Base-by-base conservation (phyloP, 1,140 invertebrate species). In the Drosophila arizonae region DNA sequence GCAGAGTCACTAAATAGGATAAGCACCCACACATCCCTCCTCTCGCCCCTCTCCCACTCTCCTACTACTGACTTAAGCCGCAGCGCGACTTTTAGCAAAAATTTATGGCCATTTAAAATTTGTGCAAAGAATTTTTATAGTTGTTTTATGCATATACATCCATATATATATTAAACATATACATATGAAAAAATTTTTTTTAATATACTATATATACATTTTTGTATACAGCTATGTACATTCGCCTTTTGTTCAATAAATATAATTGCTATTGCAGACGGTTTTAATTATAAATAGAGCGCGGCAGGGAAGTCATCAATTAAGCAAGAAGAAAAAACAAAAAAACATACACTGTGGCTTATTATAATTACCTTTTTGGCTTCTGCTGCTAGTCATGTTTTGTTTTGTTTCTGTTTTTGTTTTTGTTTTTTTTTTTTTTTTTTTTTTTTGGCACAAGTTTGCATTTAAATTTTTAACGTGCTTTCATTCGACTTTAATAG, bases 271-370 rank as follows among this genome's bases (percentile, higher is more conserved):
- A 67, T 77, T 69, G 67, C 75, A 81, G 72, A 78, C 79, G 65
- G 26, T 79, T 73, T 88, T 87, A 88, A 84, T 79, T 77, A 77
- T 84, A 84, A 80, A 80, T 77, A 80, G 64, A 77, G 75, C 70
- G 55, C 64, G 58, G 68, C 70, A 73, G 71, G 79, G 84, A 88
- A 88, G 72, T 89, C 84, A 76, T 88, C 84, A 88, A 88, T 88
- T 88, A 80, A 76, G 52, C 76, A 75, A 74, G 48, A 46, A 33
- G 33, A 51, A 43, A 61, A 61, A 61, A 60, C 3, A 62, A 63
- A 70, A 39, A 58, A 68, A 68, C 55, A 52, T 68, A 57, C 70
- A 72, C 50, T 84, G 0, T 60, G 79, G 77, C 50, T 72, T 82
- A 70, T 77, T 77, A 69, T 77, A 77, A 79, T 88, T 82, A 87